Conservation (phyloP, 2,113 vertebrate species). For the Dipodomys spectabilis region DNA sequence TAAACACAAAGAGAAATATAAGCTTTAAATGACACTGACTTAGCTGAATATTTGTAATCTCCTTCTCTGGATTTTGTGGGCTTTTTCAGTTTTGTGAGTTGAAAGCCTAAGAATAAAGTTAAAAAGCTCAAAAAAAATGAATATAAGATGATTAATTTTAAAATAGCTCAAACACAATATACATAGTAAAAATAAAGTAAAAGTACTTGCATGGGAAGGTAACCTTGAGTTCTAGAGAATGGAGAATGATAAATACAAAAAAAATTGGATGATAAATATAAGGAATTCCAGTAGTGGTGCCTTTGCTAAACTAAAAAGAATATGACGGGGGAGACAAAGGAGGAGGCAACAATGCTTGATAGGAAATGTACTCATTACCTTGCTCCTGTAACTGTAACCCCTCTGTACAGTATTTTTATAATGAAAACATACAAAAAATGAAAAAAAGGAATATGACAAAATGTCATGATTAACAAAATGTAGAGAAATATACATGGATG, state of each 20-base stretch:
- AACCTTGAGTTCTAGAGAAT: not conserved
- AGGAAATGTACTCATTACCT: too few relatives aligned
- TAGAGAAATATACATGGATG: not conserved
- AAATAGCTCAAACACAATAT: not conserved
- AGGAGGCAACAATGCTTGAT: too few relatives aligned
- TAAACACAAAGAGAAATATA: too few relatives aligned
- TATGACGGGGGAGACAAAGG: not conserved
- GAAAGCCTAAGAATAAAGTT: too few relatives aligned
- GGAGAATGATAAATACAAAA: not conserved
- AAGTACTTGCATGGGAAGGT: not conserved
- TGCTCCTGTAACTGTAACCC: too few relatives aligned
- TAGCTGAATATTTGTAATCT: too few relatives aligned
- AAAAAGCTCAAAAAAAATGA: not conserved
- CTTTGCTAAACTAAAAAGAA: not conserved
- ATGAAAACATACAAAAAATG: not conserved
- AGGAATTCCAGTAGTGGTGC: not conserved
- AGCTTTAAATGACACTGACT: too few relatives aligned
- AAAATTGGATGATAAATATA: not conserved
- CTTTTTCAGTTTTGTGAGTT: too few relatives aligned
- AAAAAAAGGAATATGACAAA: constrained; percentile 2
- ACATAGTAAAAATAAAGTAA: not conserved
- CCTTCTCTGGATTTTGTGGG: too few relatives aligned
- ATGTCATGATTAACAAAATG: not conserved
- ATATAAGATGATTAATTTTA: not conserved
- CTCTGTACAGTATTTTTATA: too few relatives aligned